Evolutionary conservation across 2,113 vertebrate genomes (phyloP).

Genomic region (Girardinichthys multiradiatus): DNA sequence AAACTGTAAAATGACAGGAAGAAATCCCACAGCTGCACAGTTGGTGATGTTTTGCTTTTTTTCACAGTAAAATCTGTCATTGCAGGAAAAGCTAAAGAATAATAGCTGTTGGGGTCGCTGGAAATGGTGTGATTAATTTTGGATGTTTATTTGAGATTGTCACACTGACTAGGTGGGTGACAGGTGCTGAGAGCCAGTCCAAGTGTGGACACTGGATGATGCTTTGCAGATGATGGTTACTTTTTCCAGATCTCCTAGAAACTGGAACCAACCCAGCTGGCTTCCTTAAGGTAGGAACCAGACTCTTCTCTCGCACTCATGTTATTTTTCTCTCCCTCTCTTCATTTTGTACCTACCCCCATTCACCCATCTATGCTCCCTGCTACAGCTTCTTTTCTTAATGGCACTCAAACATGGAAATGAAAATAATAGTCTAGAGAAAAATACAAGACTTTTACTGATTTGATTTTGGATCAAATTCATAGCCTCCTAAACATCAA

Average conservation of each 20-base stretch:
- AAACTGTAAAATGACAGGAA: not conserved
- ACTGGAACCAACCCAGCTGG: conserved; percentile 64
- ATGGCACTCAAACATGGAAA: conserved; percentile 48
- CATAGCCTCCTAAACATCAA: conserved; percentile 52
- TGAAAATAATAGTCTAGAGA: conserved; percentile 45
- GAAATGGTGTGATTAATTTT: conserved; percentile 62
- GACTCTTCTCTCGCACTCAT: conserved; percentile 33
- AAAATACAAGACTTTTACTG: conserved; percentile 29
- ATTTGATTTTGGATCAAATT: conserved; percentile 49
- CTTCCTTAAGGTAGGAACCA: conserved; percentile 31
- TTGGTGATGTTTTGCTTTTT: conserved; percentile 9
- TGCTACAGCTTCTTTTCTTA: conserved; percentile 36
- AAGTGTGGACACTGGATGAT: conserved; percentile 64
- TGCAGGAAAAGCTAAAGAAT: conserved; percentile 21
- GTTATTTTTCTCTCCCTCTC: conserved; percentile 27
- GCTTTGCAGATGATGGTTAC: conserved; percentile 66
- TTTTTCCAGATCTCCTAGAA: conserved; percentile 62
- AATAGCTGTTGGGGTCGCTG: conserved; percentile 35
- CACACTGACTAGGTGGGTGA: conserved; percentile 61
- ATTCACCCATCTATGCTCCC: conserved; percentile 10
- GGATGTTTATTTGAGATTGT: conserved; percentile 70
- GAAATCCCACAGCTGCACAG: conserved; percentile 30
- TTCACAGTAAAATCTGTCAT: not conserved
- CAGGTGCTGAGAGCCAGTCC: conserved; percentile 63
- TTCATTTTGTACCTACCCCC: conserved; percentile 6